These are phyloP conservation scores for Taxidea taxus DNA, from an alignment of 2,113 vertebrate species.

Conservation along the genomic window DNA sequence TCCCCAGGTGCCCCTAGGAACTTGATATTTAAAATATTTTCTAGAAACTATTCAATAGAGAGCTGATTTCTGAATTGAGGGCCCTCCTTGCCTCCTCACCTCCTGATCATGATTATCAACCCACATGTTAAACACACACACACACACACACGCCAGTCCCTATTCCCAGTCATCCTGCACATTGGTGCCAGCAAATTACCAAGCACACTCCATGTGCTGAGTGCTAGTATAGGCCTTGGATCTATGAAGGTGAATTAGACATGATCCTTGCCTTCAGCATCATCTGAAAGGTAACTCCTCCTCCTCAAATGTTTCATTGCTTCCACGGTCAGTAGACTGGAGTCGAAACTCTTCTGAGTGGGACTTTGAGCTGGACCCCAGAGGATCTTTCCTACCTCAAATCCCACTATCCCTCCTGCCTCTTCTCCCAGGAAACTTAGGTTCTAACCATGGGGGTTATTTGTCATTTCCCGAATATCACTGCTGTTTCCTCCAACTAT, in stretches of 20 bases:
- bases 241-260: background rate
- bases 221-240: background rate
- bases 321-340: background rate
- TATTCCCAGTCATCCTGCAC: background rate
- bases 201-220: background rate
- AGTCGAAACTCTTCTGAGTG: background rate
- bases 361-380: background rate
- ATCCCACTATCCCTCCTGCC: background rate
- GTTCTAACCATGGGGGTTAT: background rate
- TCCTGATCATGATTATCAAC: background rate
- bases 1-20: background rate
- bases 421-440: background rate
- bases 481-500: background rate
- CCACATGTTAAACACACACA: background rate
- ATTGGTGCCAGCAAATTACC: background rate
- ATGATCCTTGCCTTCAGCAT: background rate
- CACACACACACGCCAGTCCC: background rate
- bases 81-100: rapidly evolving
- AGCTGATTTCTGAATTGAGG: background rate
- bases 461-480: background rate
- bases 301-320: background rate
- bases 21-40: background rate
- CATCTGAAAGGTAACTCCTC: background rate
- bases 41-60: background rate
- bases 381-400: background rate